Evolutionary conservation across 2,797 vertebrate species (phyloP), one percentile per base, ranked within the genome.

Genomic region (Lagodon rhomboides): DNA sequence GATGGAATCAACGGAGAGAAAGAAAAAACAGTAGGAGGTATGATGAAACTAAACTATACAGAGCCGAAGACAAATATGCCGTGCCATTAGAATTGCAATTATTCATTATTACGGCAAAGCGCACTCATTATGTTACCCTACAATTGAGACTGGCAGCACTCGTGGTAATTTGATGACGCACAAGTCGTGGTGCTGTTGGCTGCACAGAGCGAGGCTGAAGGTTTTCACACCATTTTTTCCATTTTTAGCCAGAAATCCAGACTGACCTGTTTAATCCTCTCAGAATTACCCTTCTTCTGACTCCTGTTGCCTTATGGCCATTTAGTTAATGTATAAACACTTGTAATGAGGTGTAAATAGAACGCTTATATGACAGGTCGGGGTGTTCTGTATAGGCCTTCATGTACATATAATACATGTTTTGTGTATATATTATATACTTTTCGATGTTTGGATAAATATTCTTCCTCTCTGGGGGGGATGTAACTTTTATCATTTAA

Each of bases 81-180:
- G 76, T 68, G 74, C 90, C 75, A 91, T 94, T 93, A 93, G 87
- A 89, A 90, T 76, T 76, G 85, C 88, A 92, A 93, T 93, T 91
- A 93, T 93, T 93, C 71, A 82, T 86, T 90, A 94, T 93, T 93
- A 93, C 67, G 66, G 90, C 84, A 87, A 92, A 92, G 89, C 87
- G 86, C 87, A 73, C 89, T 92, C 91, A 90, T 92, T 93, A 93
- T 86, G 84, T 79, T 92, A 85, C 88, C 87, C 92, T 86, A 79
- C 90, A 93, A 93, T 91, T 92, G 90, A 89, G 90, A 92, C 90
- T 92, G 93, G 94, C 92, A 91, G 87, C 88, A 77, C 79, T 91
- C 47, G 9, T 66, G 74, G 92, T 89, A 92, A 93, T 93, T 92
- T 91, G 86, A 93, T 94, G 93, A 94, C 91, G 90, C 92, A 94